These are phyloP conservation scores for Orycteropus afer DNA, from an alignment of 2,113 vertebrate genomes.

Conservation along the genomic window DNA sequence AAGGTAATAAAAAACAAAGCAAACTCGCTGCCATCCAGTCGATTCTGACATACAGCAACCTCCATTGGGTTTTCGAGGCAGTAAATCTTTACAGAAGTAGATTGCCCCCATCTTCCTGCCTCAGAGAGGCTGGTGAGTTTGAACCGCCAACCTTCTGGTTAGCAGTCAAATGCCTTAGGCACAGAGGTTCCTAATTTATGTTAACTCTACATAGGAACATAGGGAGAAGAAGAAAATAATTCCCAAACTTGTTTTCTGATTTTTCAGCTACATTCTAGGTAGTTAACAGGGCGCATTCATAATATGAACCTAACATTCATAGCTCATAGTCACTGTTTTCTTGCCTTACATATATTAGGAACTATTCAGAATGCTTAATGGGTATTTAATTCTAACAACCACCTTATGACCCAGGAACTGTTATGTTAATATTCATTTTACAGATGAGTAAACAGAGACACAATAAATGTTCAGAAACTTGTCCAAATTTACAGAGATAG, in stretches of 20 bases:
- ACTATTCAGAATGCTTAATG: not conserved
- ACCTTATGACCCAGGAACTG: accelerated
- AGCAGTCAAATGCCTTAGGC: too few species aligned
- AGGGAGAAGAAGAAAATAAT: not conserved
- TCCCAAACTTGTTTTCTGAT: not conserved
- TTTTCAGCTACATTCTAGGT: not conserved
- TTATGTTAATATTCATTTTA: accelerated
- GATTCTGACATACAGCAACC: too few species aligned
- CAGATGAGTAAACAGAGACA: not conserved
- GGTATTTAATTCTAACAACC: not conserved
- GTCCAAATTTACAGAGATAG: not conserved
- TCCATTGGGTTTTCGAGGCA: too few species aligned
- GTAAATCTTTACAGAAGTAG: too few species aligned
- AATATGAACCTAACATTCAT: accelerated
- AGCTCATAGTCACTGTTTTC: accelerated
- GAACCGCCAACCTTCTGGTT: too few species aligned
- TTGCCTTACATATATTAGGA: accelerated
- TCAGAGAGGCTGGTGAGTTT: too few species aligned
- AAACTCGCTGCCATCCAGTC: too few species aligned
- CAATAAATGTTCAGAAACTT: not conserved
- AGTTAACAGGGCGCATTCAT: accelerated
- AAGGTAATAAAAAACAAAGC: too few species aligned
- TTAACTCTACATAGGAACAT: too few species aligned
- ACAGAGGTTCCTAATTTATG: too few species aligned
- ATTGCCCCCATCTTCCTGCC: too few species aligned